phyloP scores from a whole-genome alignment of 2,888 invertebrate genomes.

The Chrysotoxum bicinctum region DNA sequence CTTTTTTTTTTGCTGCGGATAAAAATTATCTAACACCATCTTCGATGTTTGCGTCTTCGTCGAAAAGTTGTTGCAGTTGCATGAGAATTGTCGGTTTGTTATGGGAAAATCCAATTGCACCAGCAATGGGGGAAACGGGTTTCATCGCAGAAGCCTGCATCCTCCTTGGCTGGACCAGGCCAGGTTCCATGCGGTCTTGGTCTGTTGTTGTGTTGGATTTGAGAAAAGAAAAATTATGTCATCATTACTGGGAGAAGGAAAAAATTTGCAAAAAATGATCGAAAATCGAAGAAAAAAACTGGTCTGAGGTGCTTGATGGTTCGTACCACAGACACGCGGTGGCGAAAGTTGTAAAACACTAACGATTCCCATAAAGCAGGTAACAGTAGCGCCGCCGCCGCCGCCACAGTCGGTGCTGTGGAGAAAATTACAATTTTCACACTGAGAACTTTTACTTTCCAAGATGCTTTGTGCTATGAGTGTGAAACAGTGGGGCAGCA shows the following conservation, averaged over 20 bases:
- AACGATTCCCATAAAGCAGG: neutral
- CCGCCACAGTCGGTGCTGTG: neutral
- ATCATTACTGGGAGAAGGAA: constrained; percentile 51
- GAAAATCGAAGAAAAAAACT: constrained; percentile 45
- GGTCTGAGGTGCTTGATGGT: neutral
- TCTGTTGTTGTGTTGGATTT: constrained; percentile 19
- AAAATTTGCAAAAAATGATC: constrained; percentile 48
- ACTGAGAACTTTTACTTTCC: constrained; percentile 68
- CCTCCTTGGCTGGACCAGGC: constrained; percentile 20
- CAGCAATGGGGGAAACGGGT: constrained; percentile 38
- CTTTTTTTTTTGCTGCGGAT: constrained; percentile 40
- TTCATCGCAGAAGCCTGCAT: constrained; percentile 2
- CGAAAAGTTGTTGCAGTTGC: constrained; percentile 6
- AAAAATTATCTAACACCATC: constrained; percentile 64
- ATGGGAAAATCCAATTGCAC: constrained; percentile 40
- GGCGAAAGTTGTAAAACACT: constrained; percentile 55
- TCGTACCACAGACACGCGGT: neutral
- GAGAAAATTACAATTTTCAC: constrained; percentile 49
- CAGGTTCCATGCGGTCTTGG: constrained; percentile 4
- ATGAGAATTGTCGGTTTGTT: constrained; percentile 24
- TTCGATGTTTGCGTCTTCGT: constrained; percentile 13
- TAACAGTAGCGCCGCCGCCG: neutral
- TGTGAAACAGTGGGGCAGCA: neutral
- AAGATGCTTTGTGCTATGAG: neutral
- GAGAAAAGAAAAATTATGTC: constrained; percentile 63